These are phyloP conservation scores for Serrognathus titanus DNA, from an alignment of 2,888 invertebrate species.

Conservation along the genomic window DNA sequence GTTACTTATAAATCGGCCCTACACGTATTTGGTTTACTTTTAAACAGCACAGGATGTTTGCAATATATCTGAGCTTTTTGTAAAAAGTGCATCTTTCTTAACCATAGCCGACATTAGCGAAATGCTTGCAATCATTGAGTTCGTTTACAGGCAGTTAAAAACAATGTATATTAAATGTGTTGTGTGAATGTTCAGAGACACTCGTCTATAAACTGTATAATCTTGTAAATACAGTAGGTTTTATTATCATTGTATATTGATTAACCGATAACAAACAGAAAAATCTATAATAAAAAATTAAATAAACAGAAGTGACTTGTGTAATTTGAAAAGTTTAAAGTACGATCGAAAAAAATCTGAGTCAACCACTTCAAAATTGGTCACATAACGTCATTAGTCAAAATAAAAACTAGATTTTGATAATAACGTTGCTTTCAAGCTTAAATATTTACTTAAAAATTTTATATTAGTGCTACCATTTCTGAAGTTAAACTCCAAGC, in stretches of 20 bases:
- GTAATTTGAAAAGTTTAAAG: not conserved
- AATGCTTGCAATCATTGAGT: slow-evolving; percentile 10
- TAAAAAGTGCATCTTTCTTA: slow-evolving; percentile 13
- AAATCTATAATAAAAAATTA: not conserved
- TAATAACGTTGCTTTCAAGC: no score
- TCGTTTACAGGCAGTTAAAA: slow-evolving; percentile 4
- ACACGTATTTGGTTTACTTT: not conserved
- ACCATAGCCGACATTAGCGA: slow-evolving; percentile 2
- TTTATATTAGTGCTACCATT: no score
- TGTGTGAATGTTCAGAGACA: slow-evolving; percentile 13
- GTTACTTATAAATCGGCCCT: not conserved
- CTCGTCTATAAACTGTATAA: slow-evolving; percentile 17
- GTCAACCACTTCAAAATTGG: no score
- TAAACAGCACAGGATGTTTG: slow-evolving; percentile 12
- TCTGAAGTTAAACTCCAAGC: no score
- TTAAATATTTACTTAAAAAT: no score
- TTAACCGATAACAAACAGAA: no score
- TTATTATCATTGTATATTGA: no score
- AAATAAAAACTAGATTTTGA: no score
- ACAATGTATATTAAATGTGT: slow-evolving; percentile 12
- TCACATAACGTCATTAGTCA: no score
- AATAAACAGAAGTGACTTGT: not conserved
- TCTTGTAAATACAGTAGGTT: slow-evolving; percentile 12
- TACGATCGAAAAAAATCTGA: no score
- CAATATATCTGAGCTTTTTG: slow-evolving; percentile 10